These are phyloP conservation scores for Anhinga rufa DNA, from an alignment of 2,113 vertebrate species.

Conservation along the genomic window DNA sequence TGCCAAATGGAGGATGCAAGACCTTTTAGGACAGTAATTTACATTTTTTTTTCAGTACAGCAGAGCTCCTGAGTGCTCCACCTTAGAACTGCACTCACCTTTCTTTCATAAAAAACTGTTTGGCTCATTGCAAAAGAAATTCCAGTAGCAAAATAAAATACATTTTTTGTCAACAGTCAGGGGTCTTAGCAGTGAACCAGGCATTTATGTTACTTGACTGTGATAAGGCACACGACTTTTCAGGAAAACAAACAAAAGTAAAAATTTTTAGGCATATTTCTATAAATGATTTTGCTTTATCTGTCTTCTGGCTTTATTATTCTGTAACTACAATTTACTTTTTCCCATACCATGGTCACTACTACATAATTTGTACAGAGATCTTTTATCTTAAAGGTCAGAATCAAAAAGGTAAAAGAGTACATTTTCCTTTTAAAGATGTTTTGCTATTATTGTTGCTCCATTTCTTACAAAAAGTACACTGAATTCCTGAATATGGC, in stretches of 20 bases:
- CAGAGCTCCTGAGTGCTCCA: background rate
- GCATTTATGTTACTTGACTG: background rate
- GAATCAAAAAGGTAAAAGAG: background rate
- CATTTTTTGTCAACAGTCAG: background rate
- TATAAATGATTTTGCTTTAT: background rate
- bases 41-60: background rate
- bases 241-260: background rate
- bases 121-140: background rate
- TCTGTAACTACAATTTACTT: background rate
- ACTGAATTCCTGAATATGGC: background rate
- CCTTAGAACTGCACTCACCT: background rate
- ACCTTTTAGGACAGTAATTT: background rate
- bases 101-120: background rate
- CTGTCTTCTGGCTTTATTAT: background rate
- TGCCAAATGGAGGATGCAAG: background rate
- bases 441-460: background rate
- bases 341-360: background rate
- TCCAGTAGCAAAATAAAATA: background rate
- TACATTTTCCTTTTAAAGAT: background rate
- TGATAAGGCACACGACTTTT: background rate
- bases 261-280: background rate
- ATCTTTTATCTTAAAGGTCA: background rate
- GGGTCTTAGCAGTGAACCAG: background rate
- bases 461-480: background rate
- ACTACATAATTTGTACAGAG: background rate